Evolutionary conservation across 2,797 vertebrate species (phyloP).

Genomic region (Nyctibius grandis): DNA sequence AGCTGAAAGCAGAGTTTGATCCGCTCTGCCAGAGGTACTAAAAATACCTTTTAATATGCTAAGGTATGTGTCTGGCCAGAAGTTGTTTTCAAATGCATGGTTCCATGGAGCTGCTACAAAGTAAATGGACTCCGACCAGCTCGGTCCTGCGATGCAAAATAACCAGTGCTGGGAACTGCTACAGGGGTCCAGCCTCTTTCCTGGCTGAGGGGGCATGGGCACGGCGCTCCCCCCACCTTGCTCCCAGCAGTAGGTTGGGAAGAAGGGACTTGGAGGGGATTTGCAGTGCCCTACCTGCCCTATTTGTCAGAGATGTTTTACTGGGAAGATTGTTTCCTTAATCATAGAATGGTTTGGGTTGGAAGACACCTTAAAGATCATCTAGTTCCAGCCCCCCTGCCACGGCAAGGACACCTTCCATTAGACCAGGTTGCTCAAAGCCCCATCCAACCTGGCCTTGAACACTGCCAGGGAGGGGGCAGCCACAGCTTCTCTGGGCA

Average conservation of each 20-base stretch:
- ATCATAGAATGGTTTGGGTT: no score
- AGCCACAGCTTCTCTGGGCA: no score
- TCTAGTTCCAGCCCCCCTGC: no score
- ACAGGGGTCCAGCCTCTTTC: neutral
- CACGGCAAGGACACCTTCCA: no score
- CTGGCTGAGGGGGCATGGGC: rapidly evolving
- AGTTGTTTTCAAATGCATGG: neutral
- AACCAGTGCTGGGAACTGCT: neutral
- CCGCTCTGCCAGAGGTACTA: neutral
- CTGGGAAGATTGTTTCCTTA: neutral
- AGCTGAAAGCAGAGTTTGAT: neutral
- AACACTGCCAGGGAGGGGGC: no score
- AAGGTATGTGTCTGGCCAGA: neutral
- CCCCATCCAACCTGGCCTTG: no score
- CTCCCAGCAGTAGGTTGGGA: neutral
- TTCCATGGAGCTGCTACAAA: neutral
- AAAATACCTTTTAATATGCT: constrained; percentile 26
- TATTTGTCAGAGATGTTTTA: neutral
- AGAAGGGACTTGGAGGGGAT: neutral
- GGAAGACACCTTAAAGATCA: no score
- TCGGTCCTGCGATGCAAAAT: neutral
- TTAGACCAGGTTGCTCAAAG: no score
- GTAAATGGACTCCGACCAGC: neutral
- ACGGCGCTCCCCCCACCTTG: neutral
- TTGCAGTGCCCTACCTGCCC: neutral